Conservation (phyloP, 2,797 vertebrate species). For the Eleutherodactylus coqui region DNA sequence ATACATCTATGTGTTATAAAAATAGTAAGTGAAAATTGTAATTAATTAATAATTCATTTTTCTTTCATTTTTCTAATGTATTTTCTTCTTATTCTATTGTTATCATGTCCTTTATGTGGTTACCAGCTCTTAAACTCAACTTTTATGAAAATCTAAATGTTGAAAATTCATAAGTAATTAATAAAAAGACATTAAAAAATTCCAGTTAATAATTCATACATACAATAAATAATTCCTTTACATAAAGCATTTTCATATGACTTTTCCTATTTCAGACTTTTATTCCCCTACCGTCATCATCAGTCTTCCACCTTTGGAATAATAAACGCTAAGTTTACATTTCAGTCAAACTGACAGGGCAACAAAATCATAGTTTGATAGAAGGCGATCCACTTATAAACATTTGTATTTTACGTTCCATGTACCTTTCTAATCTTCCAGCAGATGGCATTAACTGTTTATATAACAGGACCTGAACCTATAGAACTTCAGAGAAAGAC, state of each 20-base stretch:
- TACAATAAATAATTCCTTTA: not conserved
- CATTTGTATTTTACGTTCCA: not conserved
- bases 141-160: not conserved
- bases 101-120: not conserved
- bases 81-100: not conserved
- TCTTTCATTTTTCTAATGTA: not conserved
- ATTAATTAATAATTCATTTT: not conserved
- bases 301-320: not conserved
- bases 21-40: not conserved
- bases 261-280: not conserved
- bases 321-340: not conserved
- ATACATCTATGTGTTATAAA: not conserved
- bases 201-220: not conserved
- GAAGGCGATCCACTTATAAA: not conserved
- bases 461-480: not conserved
- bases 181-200: not conserved
- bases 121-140: not conserved
- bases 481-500: constrained; percentile 2
- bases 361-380: not conserved
- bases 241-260: not conserved
- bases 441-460: constrained; percentile 24
- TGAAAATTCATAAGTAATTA: not conserved
- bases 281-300: not conserved
- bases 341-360: not conserved
- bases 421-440: constrained; percentile 5